Percentiles rank a stretch among this genome's conserved stretches.
Conservation (phyloP, 1,140 invertebrate genomes). For the Asbolus verrucosus region DNA sequence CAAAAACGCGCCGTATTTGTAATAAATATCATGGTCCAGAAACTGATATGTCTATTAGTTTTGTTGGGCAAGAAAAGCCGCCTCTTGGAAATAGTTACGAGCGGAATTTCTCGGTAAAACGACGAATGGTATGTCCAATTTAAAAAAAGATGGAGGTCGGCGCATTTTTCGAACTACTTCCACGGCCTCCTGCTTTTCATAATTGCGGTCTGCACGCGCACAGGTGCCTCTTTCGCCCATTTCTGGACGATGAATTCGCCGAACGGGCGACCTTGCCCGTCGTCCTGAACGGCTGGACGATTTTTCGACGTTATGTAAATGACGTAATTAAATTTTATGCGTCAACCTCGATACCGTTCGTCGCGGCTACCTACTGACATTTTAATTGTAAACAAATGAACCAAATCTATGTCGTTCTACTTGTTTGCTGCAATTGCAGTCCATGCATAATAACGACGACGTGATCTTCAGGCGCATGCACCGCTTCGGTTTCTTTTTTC, state of each 20-base stretch:
- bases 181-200: constrained; percentile 9
- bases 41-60: constrained; percentile 29
- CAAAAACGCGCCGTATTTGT: no score
- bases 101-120: constrained; percentile 26
- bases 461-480: neutral
- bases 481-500: neutral
- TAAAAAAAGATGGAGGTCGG: constrained; percentile 2
- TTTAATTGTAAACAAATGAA: constrained; percentile 38
- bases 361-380: constrained; percentile 21
- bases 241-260: neutral
- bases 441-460: constrained; percentile 13
- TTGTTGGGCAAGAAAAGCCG: constrained; percentile 9
- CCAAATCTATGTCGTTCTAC: constrained; percentile 33
- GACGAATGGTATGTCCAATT: neutral
- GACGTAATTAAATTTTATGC: constrained; percentile 30
- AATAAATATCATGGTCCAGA: neutral
- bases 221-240: no score
- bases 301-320: constrained; percentile 23
- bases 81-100: constrained; percentile 26
- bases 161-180: constrained; percentile 17
- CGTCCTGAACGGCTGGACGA: neutral
- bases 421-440: constrained; percentile 22
- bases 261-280: constrained; percentile 3
- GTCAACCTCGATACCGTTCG: constrained; percentile 1
- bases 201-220: neutral